Base-by-base conservation (phyloP, 2,888 invertebrate genomes). In the Dicycla oo region DNA sequence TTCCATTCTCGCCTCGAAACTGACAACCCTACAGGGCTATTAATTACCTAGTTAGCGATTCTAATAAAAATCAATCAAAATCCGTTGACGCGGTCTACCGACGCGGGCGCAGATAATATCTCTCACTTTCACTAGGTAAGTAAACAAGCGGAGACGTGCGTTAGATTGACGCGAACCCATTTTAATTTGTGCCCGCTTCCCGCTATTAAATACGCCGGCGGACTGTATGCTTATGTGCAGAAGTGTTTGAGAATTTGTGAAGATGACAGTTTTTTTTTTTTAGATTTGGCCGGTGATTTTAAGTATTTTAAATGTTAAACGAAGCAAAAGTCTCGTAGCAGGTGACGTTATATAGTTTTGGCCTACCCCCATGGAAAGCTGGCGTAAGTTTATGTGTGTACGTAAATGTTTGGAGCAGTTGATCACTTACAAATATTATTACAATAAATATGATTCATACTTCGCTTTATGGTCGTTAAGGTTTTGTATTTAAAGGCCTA, bases 171-270 rank as follows among this genome's bases (percentile, higher is more conserved):
- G 90, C 90, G 90, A 89, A 91, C 91, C 92, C 88, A 92, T 93
- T 94, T 94, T 93, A 93, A 93, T 93, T 92, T 93, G 92, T 92
- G 91, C 87, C 90, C 91, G 90, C 90, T 94, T 94, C 93, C 94
- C 93, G 93, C 91, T 90, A 93, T 94, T 94, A 94, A 91, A 89
- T 90, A 88, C 89, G 89, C 88, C 89, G 87, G 87, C 78, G 82
- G 80, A 83, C 75, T 73, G 87, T 82, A 90, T 79, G 54, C 71
- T 15, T n/a, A 71, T 1, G 72, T 26, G 57, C 82, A 84, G 61
- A 89, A 90, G 83, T 85, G 79, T 62, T 85, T 49, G 18, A 56
- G 64, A 69, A 43, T 56, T 45, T 61, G 10, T 56, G 2, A n/a
- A 15, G 8, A 38, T 38, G 38, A 38, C 38, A 38, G 8, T 38